Conservation (phyloP, 23 tunicate genomes). For the Pegea sp. region DNA sequence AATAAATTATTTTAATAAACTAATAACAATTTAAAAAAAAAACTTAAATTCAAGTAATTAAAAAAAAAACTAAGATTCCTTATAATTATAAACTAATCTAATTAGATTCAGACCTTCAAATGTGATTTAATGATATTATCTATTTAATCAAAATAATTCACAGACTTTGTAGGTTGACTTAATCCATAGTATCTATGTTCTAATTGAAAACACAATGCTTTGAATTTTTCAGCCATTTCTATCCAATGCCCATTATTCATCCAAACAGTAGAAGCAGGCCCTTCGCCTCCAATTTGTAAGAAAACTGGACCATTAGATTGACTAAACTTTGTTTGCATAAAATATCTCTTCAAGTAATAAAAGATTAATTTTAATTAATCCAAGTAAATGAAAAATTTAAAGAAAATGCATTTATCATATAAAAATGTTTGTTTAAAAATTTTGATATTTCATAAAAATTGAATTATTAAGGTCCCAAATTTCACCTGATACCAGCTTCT, state of each 20-base stretch:
- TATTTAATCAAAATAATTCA: neutral
- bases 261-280: slow-evolving; percentile 53
- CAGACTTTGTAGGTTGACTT: slow-evolving; percentile 62
- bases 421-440: no score
- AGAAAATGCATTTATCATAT: no score
- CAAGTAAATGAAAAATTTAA: no score
- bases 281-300: slow-evolving; percentile 64
- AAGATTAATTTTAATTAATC: no score
- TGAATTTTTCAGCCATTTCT: slow-evolving; percentile 36
- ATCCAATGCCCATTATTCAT: slow-evolving; percentile 72
- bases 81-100: no score
- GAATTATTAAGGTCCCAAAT: no score
- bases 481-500: slow-evolving; percentile 40
- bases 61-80: no score
- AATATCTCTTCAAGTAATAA: slow-evolving; percentile 58
- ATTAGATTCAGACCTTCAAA: neutral
- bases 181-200: slow-evolving; percentile 71
- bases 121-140: neutral
- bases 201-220: slow-evolving; percentile 30
- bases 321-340: slow-evolving; percentile 4
- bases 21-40: neutral
- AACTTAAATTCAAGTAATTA: neutral
- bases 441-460: no score
- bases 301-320: slow-evolving; percentile 47
- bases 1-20: neutral